These are phyloP conservation scores for Harpagoxenus sublaevis DNA, from an alignment of 2,888 invertebrate species.

Conservation along the genomic window DNA sequence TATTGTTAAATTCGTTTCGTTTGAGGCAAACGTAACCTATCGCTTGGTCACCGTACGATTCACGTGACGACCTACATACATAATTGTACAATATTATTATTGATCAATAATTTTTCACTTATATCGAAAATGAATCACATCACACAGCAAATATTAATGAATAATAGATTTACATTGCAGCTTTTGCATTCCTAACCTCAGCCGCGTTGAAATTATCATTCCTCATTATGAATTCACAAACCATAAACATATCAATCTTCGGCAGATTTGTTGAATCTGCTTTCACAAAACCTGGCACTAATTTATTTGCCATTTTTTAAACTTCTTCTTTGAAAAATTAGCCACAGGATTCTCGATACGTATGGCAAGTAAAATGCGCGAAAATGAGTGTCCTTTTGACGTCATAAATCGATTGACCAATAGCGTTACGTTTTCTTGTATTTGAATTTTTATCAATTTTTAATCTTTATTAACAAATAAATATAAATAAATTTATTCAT, in stretches of 20 bases:
- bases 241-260: constrained; percentile 43
- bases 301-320: neutral
- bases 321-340: neutral
- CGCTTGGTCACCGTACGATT: neutral
- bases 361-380: too few species aligned
- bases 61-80: neutral
- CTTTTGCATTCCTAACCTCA: neutral
- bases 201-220: neutral
- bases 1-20: neutral
- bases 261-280: neutral
- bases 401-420: too few species aligned
- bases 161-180: neutral
- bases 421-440: neutral
- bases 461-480: neutral
- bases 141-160: neutral
- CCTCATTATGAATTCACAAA: neutral
- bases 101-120: too few species aligned
- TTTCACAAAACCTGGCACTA: neutral
- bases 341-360: too few species aligned
- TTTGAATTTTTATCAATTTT: neutral
- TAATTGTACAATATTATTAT: neutral
- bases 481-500: neutral
- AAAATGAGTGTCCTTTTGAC: too few species aligned
- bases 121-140: too few species aligned
- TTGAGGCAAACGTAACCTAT: neutral